Evolutionary conservation across 2,888 invertebrate species (phyloP).

Genomic region (Coelogynopora nodosa): DNA sequence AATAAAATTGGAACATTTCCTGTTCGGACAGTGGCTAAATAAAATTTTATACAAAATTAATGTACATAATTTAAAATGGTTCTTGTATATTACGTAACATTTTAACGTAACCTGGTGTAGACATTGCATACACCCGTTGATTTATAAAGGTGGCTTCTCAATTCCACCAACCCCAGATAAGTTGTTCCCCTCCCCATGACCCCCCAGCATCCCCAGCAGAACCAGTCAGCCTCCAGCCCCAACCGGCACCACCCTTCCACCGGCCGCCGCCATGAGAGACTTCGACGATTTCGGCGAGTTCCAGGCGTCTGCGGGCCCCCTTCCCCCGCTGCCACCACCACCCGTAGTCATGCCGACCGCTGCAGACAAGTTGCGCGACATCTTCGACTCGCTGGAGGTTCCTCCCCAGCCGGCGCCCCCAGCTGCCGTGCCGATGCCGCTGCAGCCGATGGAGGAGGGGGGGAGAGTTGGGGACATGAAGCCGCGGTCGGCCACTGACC

Average conservation of each 20-base stretch:
- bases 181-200: too few relatives aligned
- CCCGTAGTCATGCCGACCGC: neutral
- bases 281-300: neutral
- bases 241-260: neutral
- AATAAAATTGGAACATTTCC: too few relatives aligned
- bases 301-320: neutral
- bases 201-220: neutral
- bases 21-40: too few relatives aligned
- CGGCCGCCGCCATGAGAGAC: neutral
- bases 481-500: neutral
- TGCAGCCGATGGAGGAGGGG: neutral
- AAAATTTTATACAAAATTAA: too few relatives aligned
- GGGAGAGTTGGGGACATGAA: neutral
- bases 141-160: neutral
- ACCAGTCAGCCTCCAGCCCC: neutral
- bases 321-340: neutral
- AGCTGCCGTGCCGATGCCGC: neutral
- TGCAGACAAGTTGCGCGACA: neutral
- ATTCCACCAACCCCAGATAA: neutral
- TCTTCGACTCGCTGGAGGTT: neutral
- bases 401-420: neutral
- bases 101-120: too few relatives aligned
- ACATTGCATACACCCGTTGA: too few relatives aligned
- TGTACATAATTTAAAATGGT: too few relatives aligned
- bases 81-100: too few relatives aligned